phyloP scores from a whole-genome alignment of 2,113 vertebrate species.

The Vulpes vulpes region DNA sequence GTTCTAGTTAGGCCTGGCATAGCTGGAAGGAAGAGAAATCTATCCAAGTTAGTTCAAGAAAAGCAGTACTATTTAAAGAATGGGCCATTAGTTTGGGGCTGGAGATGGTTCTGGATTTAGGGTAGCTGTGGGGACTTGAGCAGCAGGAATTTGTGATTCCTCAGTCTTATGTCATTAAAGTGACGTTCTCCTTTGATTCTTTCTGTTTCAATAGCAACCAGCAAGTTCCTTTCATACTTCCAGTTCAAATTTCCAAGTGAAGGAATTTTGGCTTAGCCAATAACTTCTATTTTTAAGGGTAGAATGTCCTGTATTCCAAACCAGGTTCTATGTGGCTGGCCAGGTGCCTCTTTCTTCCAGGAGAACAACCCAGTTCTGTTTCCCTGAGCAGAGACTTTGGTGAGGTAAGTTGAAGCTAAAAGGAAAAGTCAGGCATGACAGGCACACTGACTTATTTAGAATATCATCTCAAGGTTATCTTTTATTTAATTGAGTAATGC shows the following conservation, averaged over 20 bases:
- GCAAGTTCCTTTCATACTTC: not conserved
- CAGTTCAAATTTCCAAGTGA: not conserved
- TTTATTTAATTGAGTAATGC: not conserved
- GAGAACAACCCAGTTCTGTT: not conserved
- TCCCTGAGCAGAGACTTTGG: not conserved
- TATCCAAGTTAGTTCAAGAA: not conserved
- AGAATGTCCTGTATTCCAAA: not conserved
- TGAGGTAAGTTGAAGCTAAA: not conserved
- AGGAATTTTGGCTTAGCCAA: not conserved
- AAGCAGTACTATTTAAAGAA: not conserved
- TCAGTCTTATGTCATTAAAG: not conserved
- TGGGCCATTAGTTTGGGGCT: not conserved
- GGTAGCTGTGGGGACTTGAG: not conserved
- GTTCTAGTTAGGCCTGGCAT: not conserved
- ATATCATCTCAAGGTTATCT: not conserved
- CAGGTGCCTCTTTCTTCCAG: not conserved
- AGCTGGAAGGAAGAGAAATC: not conserved
- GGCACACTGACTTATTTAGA: not conserved
- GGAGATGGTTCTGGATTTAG: not conserved
- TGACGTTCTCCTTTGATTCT: not conserved
- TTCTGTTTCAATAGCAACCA: constrained; percentile 7
- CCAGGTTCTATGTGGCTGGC: not conserved
- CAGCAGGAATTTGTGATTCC: not conserved
- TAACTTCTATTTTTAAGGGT: not conserved
- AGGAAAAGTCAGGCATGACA: not conserved